phyloP scores from a whole-genome alignment of 2,888 invertebrate species.

The Incurvaria masculella region DNA sequence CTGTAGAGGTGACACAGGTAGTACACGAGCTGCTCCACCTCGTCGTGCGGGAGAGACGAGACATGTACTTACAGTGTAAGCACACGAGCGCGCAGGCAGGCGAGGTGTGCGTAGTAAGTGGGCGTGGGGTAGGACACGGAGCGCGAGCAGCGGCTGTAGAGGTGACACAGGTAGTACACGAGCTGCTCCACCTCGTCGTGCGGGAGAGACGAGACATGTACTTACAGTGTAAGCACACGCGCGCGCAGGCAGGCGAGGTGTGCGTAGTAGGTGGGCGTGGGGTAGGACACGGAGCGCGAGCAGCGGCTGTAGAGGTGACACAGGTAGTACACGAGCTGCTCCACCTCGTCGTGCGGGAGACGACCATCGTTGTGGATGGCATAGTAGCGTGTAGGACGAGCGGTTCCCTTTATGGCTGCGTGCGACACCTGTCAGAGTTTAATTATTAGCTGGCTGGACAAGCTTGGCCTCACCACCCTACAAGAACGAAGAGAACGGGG shows the following conservation, averaged over 20 bases:
- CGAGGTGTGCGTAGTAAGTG: constrained; percentile 84
- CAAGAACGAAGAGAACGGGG: too few species aligned
- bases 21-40: constrained; percentile 76
- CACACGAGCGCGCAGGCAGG: constrained; percentile 68
- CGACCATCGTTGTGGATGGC: constrained; percentile 76
- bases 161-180: constrained; percentile 80
- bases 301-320: constrained; percentile 87
- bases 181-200: constrained; percentile 53
- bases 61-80: constrained; percentile 45
- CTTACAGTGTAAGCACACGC: constrained; percentile 48
- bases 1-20: constrained; percentile 84
- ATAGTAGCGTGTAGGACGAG: constrained; percentile 83
- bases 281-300: constrained; percentile 79
- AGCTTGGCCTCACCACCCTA: too few species aligned
- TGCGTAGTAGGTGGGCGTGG: constrained; percentile 85
- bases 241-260: constrained; percentile 81
- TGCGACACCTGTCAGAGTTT: constrained; percentile 58
- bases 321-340: constrained; percentile 75
- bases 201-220: constrained; percentile 15
- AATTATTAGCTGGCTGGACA: too few species aligned
- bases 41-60: constrained; percentile 60
- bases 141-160: constrained; percentile 81
- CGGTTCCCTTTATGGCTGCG: constrained; percentile 74
- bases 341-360: constrained; percentile 70
- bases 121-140: constrained; percentile 85